A percentile compares a stretch with the other conserved stretches of the same genome.
Evolutionary conservation across 2,797 vertebrate species (phyloP).

Genomic region (Paguma larvata): DNA sequence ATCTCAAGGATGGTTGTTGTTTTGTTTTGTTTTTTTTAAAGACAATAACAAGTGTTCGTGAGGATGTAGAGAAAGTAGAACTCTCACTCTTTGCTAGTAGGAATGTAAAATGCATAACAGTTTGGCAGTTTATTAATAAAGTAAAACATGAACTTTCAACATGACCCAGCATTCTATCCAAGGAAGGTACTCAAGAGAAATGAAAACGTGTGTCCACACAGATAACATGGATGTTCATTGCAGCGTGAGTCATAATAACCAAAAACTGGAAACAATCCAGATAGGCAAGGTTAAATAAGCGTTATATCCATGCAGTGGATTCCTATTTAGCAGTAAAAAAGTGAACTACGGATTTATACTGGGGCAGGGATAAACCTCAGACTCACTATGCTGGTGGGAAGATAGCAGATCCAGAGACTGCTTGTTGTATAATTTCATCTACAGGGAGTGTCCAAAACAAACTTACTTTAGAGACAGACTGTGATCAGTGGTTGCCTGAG

Average conservation of each 20-base stretch:
- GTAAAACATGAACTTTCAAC: background rate
- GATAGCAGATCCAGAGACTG: background rate
- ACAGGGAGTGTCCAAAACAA: background rate
- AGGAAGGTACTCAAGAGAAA: background rate
- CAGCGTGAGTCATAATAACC: background rate
- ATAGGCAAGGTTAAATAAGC: background rate
- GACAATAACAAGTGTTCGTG: background rate
- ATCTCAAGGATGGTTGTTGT: background rate
- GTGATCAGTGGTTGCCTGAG: background rate
- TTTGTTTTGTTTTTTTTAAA: background rate
- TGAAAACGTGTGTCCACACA: background rate
- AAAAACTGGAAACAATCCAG: background rate
- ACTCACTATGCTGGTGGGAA: background rate
- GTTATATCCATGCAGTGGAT: background rate
- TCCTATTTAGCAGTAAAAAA: background rate
- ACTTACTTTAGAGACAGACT: background rate
- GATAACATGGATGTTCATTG: background rate
- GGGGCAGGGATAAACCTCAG: background rate
- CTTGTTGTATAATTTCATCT: background rate
- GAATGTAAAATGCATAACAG: background rate
- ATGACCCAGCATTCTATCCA: background rate
- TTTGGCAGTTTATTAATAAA: background rate
- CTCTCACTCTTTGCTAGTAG: background rate
- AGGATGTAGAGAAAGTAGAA: background rate
- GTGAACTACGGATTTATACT: background rate